These are phyloP conservation scores for Tuberolachnus salignus DNA, from an alignment of 2,888 invertebrate genomes.

Conservation along the genomic window DNA sequence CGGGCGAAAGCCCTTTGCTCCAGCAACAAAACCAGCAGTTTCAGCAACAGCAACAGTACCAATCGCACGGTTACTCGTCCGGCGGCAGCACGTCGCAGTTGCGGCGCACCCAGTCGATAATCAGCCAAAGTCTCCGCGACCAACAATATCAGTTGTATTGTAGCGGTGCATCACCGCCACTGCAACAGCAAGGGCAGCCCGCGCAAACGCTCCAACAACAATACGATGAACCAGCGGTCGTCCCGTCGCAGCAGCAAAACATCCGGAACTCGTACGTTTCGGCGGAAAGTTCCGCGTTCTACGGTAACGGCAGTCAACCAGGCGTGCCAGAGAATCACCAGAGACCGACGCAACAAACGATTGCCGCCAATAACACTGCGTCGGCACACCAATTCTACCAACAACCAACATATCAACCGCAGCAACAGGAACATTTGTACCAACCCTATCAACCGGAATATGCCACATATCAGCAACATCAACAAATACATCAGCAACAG, in stretches of 20 bases:
- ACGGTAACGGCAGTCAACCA: not conserved
- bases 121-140: slow-evolving; percentile 42
- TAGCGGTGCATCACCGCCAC: not conserved
- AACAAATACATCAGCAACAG: slow-evolving; percentile 16
- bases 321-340: not conserved
- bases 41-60: slow-evolving; percentile 63
- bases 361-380: not conserved
- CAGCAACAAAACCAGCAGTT: slow-evolving; percentile 62
- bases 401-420: slow-evolving; percentile 46
- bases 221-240: not conserved
- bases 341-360: slow-evolving; percentile 9
- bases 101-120: slow-evolving; percentile 61
- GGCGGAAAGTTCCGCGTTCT: not conserved
- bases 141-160: slow-evolving; percentile 47
- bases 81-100: slow-evolving; percentile 67
- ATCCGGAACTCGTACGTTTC: not conserved
- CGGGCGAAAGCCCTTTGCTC: slow-evolving; percentile 33
- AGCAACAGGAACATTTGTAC: slow-evolving; percentile 33
- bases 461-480: slow-evolving; percentile 46
- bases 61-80: slow-evolving; percentile 61
- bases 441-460: slow-evolving; percentile 52
- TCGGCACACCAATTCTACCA: slow-evolving; percentile 12
- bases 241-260: slow-evolving; percentile 2
- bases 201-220: not conserved
- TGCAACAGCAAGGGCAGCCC: slow-evolving; percentile 10